Conservation (phyloP, 1,140 invertebrate species). For the Drosophila saltans region DNA sequence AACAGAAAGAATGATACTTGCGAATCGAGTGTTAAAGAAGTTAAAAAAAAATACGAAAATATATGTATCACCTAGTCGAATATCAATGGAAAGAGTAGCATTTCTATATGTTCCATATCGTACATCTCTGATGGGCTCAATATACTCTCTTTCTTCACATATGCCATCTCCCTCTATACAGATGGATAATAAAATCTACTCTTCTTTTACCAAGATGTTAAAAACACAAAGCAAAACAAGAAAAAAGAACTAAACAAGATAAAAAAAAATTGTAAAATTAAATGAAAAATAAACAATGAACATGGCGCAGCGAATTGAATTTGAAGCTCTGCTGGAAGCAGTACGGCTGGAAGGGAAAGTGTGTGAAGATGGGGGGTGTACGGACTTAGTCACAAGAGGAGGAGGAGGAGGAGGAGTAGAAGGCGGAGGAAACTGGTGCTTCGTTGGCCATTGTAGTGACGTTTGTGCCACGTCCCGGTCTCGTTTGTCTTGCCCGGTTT, state of each 20-base stretch:
- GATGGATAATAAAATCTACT: slow-evolving; percentile 27
- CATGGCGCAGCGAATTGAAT: slow-evolving; percentile 76
- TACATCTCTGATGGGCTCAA: neutral
- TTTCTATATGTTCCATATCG: neutral
- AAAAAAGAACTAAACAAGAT: slow-evolving; percentile 6
- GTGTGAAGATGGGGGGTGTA: neutral
- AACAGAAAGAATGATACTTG: neutral
- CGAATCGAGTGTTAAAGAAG: neutral
- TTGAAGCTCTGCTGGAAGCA: slow-evolving; percentile 51
- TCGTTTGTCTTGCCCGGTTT: slow-evolving; percentile 61
- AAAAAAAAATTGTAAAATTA: slow-evolving; percentile 73
- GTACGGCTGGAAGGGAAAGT: slow-evolving; percentile 15
- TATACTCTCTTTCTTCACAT: neutral
- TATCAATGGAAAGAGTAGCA: neutral
- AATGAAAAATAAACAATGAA: slow-evolving; percentile 82
- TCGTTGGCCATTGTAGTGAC: slow-evolving; percentile 47
- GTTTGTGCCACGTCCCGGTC: slow-evolving; percentile 52
- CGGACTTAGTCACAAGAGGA: neutral
- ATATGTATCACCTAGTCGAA: too few relatives aligned
- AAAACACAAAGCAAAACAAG: slow-evolving; percentile 5
- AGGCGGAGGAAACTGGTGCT: slow-evolving; percentile 22
- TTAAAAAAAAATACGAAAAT: neutral
- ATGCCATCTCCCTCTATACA: neutral
- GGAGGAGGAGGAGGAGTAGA: neutral
- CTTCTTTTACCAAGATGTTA: slow-evolving; percentile 8